These are phyloP conservation scores for Drosophila testacea DNA, from an alignment of 2,888 invertebrate species.

Conservation along the genomic window DNA sequence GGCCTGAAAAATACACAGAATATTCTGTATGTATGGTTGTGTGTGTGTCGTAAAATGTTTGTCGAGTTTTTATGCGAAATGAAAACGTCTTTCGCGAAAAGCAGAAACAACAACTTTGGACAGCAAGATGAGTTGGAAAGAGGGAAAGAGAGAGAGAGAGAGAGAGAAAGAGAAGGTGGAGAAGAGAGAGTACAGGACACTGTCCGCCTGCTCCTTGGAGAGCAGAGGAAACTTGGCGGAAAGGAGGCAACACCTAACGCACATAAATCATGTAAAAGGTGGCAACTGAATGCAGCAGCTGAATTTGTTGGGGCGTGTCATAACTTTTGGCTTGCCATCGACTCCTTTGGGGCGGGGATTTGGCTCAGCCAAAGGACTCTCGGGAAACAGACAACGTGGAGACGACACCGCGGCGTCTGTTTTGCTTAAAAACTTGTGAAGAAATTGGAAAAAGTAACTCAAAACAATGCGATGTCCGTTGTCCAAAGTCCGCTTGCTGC, in stretches of 20 bases:
- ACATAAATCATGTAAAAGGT: constrained; percentile 78
- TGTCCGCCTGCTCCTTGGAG: constrained; percentile 33
- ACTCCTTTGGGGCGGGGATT: constrained; percentile 35
- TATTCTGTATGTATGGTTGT: constrained; percentile 9
- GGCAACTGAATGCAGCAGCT: constrained; percentile 55
- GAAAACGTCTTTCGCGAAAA: constrained; percentile 70
- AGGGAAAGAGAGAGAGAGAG: neutral
- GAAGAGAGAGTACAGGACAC: constrained; percentile 9
- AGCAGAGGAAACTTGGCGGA: constrained; percentile 33
- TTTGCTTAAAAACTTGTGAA: constrained; percentile 45
- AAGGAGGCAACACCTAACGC: constrained; percentile 65
- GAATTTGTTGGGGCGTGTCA: constrained; percentile 63
- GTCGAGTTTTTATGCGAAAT: constrained; percentile 61
- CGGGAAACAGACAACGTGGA: constrained; percentile 57
- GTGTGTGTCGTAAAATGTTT: constrained; percentile 64
- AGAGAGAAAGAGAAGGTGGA: neutral
- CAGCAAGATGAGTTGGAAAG: neutral
- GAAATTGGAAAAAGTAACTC: constrained; percentile 37
- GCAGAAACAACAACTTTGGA: constrained; percentile 19
- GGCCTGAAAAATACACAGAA: constrained; percentile 13
- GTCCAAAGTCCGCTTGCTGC: constrained; percentile 39
- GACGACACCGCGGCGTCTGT: constrained; percentile 18
- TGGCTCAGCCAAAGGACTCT: constrained; percentile 51
- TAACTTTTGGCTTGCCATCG: constrained; percentile 61
- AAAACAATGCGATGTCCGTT: constrained; percentile 38